Conservation (phyloP, 2,888 invertebrate genomes). For the Sabatieria punctata region DNA sequence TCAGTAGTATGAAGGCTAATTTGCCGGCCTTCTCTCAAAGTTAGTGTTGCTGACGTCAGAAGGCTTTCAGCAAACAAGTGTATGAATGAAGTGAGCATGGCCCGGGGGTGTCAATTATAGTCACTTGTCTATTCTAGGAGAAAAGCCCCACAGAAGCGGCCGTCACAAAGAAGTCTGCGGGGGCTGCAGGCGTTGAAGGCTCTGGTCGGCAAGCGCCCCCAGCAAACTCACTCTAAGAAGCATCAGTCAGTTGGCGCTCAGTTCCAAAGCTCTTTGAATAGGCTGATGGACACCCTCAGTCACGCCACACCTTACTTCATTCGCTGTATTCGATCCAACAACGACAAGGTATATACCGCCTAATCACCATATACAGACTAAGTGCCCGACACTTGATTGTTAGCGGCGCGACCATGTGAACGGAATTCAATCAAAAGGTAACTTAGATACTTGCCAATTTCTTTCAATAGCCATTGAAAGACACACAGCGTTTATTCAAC, state of each 20-base stretch:
- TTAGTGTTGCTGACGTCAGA: too few species aligned
- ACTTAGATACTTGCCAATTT: too few species aligned
- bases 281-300: conserved; percentile 79
- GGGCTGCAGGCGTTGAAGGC: conserved; percentile 81
- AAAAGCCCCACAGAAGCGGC: conserved; percentile 1
- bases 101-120: not conserved
- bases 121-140: not conserved
- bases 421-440: too few species aligned
- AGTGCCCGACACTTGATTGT: not conserved
- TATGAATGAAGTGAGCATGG: not conserved
- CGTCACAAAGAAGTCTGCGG: conserved; percentile 46
- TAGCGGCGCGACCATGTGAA: too few species aligned
- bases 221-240: conserved; percentile 29
- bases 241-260: conserved; percentile 75
- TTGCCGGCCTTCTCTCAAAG: too few species aligned
- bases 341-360: conserved; percentile 63
- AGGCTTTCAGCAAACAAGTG: too few species aligned
- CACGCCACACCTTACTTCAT: conserved; percentile 70
- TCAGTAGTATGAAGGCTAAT: too few species aligned
- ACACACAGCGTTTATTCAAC: too few species aligned
- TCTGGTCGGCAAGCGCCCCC: conserved; percentile 48
- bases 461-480: too few species aligned
- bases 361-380: not conserved
- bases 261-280: conserved; percentile 68
- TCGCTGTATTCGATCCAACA: conserved; percentile 85